Percentiles rank a stretch among this genome's conserved stretches.
phyloP scores from a whole-genome alignment of 1,140 invertebrate genomes.

The Trichonephila clavata region DNA sequence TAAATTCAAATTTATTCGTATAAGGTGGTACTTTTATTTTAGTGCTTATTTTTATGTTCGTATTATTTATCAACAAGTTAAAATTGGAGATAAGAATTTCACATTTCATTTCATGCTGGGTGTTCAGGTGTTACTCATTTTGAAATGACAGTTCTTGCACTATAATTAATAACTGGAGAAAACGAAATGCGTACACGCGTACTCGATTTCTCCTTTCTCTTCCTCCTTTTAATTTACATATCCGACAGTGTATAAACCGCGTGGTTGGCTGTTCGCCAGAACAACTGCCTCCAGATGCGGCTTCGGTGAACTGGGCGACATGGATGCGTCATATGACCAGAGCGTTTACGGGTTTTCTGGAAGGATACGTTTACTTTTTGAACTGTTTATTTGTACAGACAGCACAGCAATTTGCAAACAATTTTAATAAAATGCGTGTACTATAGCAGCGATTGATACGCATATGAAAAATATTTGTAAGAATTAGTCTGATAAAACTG shows the following conservation, averaged over 20 bases:
- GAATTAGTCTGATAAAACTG: neutral
- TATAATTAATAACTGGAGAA: neutral
- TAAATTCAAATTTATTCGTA: too few species aligned
- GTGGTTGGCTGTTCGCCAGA: neutral
- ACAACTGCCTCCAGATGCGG: neutral
- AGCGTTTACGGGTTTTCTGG: neutral
- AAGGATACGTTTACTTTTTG: neutral
- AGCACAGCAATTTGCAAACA: neutral
- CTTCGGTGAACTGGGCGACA: neutral
- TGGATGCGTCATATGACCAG: neutral
- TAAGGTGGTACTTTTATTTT: too few species aligned
- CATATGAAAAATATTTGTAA: neutral
- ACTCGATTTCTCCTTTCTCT: neutral
- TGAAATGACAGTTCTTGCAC: neutral
- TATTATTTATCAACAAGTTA: neutral
- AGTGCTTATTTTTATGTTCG: too few species aligned
- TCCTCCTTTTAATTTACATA: neutral
- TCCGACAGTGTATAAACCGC: neutral
- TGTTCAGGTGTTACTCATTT: neutral
- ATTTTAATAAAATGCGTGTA: neutral
- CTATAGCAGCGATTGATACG: neutral
- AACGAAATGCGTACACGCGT: neutral
- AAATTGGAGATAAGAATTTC: neutral
- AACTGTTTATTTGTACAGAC: neutral
- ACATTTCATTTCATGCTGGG: neutral